These are phyloP conservation scores for Orbicella faveolata DNA, from an alignment of 64 coral and sea anemone genomes.

Conservation along the genomic window DNA sequence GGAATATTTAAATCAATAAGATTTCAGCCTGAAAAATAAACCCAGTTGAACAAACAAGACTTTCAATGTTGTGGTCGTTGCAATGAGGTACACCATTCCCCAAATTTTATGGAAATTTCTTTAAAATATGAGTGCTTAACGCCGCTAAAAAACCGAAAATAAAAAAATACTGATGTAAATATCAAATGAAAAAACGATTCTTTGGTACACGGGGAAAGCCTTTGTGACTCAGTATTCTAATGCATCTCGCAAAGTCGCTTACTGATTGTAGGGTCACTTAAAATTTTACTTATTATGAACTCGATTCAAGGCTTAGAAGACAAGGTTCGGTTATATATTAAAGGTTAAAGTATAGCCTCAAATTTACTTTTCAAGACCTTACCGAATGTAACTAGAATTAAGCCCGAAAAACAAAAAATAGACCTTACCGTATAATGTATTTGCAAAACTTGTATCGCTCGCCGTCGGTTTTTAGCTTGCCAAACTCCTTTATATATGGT, in stretches of 20 bases:
- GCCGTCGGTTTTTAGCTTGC: slow-evolving; percentile 67
- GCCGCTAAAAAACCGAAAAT: neutral
- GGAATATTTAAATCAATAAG: neutral
- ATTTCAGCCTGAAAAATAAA: neutral
- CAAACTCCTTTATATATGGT: slow-evolving; percentile 77
- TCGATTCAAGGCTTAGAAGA: neutral
- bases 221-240: neutral
- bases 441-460: slow-evolving; percentile 89
- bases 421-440: slow-evolving; percentile 74
- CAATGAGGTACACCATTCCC: neutral
- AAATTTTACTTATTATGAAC: neutral
- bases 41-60: slow-evolving; percentile 8
- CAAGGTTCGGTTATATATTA: too few relatives aligned
- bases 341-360: neutral
- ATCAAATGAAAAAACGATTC: neutral
- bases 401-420: neutral
- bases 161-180: neutral
- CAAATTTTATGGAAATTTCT: neutral
- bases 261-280: neutral
- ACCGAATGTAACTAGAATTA: neutral
- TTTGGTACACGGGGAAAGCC: neutral
- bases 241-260: neutral
- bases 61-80: neutral
- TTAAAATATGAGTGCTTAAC: neutral
- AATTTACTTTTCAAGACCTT: neutral